Base-by-base conservation (phyloP, 2,888 invertebrate species). In the Cecidostiba fungosa region DNA sequence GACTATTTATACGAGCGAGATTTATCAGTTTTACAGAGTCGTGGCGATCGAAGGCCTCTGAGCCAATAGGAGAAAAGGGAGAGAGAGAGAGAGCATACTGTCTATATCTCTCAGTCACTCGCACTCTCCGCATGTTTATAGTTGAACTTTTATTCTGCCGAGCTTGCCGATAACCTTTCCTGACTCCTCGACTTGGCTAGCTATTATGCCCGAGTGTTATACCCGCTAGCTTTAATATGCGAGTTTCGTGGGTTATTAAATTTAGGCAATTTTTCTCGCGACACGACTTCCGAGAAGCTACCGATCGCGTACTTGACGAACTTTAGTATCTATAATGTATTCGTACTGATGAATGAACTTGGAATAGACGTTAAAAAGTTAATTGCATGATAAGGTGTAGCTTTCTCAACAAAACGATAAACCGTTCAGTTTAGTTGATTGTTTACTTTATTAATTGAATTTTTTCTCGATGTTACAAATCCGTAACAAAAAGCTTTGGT, bases 71-170 rank as follows among this genome's bases (percentile, higher is more conserved):
- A 89, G 78, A 87, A 78, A 86, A 87, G 82, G 86, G 79, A 85
- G 79, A 85, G 84, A 76, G 79, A 85, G 79, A 85, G 84, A 76
- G 70, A 77, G 73, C 77, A 84, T 85, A 82, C 66, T 88, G 89
- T 89, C 88, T 43, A 16, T 32, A 12, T 72, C 50, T 47, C 76
- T 59, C 32, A 6, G 29, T 6, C 77, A 29, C 77, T 77, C 77
- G 36, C 59, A 19, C 36, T 62, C 39, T 62, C 36, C 36, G 39
- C 59, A 8, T 59, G 54, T 23, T 59, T 19, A 59, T 59, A 89
- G 89, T 89, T 91, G 91, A 92, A 79, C 91, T 91, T 92, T 91
- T 91, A 88, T 90, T 90, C 88, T 88, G 87, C 79, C 36, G 19
- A 59, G n/a, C 54, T 59, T 23, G 8, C 8, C 76, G 92, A 92